A percentile compares a stretch with the other conserved stretches of the same genome.
Conservation (phyloP, 1,140 invertebrate genomes). For the Drosophila serrata region DNA sequence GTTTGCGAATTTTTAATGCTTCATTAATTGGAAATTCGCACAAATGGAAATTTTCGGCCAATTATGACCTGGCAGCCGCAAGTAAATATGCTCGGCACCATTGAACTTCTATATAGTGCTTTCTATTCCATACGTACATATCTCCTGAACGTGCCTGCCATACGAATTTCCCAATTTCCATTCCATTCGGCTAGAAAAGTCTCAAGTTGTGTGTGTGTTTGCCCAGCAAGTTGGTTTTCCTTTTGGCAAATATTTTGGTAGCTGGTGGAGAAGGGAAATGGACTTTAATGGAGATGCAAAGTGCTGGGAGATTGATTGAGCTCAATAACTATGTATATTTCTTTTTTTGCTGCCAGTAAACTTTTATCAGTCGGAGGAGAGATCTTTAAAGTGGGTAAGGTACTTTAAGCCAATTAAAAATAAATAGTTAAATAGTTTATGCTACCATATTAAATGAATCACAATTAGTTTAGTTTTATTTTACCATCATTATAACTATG, state of each 20-base stretch:
- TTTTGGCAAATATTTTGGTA: slow-evolving; percentile 29
- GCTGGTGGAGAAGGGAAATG: slow-evolving; percentile 1
- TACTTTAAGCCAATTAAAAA: too few relatives aligned
- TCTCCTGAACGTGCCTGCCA: slow-evolving; percentile 39
- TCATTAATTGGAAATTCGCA: slow-evolving; percentile 68
- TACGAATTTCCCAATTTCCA: slow-evolving; percentile 41
- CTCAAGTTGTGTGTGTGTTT: slow-evolving; percentile 40
- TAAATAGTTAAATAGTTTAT: too few relatives aligned
- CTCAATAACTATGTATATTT: neutral
- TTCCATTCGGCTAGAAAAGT: slow-evolving; percentile 28
- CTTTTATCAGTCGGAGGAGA: too few relatives aligned
- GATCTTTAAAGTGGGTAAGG: neutral
- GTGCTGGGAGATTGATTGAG: slow-evolving; percentile 23
- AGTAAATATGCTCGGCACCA: slow-evolving; percentile 41
- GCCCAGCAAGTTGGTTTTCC: slow-evolving; percentile 33
- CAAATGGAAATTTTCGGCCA: slow-evolving; percentile 39
- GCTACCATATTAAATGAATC: too few relatives aligned
- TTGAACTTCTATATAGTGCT: slow-evolving; percentile 8
- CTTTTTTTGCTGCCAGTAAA: neutral
- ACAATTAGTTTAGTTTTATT: too few relatives aligned
- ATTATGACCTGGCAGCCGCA: slow-evolving; percentile 35
- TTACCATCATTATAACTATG: too few relatives aligned
- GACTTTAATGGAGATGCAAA: slow-evolving; percentile 39
- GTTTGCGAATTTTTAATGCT: slow-evolving; percentile 63
- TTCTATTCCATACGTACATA: slow-evolving; percentile 5